Evolutionary conservation across 2,888 invertebrate genomes (phyloP).

Genomic region (Troglohyphantes excavatus): DNA sequence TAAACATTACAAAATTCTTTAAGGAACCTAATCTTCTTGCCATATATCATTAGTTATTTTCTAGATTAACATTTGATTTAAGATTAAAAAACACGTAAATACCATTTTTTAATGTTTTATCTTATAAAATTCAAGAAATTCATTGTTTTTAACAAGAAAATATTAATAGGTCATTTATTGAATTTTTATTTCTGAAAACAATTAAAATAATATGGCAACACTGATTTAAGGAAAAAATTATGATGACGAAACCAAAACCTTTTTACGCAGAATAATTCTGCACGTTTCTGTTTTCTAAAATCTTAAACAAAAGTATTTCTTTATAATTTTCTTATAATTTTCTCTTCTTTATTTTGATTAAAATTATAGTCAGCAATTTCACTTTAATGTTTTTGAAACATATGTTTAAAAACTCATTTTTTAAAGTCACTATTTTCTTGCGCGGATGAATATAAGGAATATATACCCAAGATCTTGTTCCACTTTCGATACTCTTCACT

Average conservation of each 20-base stretch:
- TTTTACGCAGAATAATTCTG: background rate
- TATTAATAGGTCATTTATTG: too few relatives aligned
- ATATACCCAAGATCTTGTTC: background rate
- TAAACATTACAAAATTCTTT: too few relatives aligned
- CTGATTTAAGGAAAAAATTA: background rate
- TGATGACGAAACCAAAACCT: background rate
- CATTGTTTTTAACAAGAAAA: too few relatives aligned
- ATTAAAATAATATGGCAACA: background rate
- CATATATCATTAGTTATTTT: too few relatives aligned
- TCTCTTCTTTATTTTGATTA: too few relatives aligned
- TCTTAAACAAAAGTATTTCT: background rate
- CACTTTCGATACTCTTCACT: slow-evolving; percentile 10
- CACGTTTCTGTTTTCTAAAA: background rate
- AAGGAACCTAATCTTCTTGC: too few relatives aligned
- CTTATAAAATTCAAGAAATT: too few relatives aligned
- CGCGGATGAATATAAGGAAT: background rate
- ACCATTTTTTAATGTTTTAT: too few relatives aligned
- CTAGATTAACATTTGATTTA: too few relatives aligned
- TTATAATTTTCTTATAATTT: background rate
- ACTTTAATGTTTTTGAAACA: background rate
- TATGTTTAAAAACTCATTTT: background rate
- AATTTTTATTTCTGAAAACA: too few relatives aligned
- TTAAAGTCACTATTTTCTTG: background rate
- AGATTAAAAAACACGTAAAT: too few relatives aligned
- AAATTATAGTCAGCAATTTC: background rate